A percentile compares a stretch with the other conserved stretches of the same genome.
Evolutionary conservation across 1,140 invertebrate genomes (phyloP).

Genomic region (Lordiphosa stackelbergi): DNA sequence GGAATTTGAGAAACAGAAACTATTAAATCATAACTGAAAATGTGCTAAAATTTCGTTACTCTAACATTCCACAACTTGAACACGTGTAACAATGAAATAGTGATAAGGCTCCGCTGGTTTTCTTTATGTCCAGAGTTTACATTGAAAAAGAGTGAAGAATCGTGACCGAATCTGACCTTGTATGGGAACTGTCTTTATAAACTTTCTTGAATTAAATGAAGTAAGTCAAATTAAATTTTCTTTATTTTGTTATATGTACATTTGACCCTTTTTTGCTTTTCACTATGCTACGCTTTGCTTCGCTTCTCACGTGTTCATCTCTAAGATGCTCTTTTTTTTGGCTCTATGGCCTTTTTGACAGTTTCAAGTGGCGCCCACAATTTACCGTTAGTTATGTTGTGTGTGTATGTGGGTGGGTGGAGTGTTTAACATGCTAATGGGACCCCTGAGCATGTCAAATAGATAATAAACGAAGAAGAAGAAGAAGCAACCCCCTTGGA

Average conservation of each 20-base stretch:
- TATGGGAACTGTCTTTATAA: too few relatives aligned
- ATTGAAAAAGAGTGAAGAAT: too few relatives aligned
- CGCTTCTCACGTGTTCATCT: conserved; percentile 1
- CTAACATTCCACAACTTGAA: neutral
- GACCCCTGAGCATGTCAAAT: conserved; percentile 13
- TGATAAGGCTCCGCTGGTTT: too few relatives aligned
- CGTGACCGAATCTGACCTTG: too few relatives aligned
- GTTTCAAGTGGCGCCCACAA: conserved; percentile 43
- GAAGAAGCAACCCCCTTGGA: conserved; percentile 18
- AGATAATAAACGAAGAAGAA: conserved; percentile 6
- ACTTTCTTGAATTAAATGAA: too few relatives aligned
- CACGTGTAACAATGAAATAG: too few relatives aligned
- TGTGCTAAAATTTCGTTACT: neutral
- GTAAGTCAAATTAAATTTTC: too few relatives aligned
- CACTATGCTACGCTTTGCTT: neutral
- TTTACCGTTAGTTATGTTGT: conserved; percentile 31
- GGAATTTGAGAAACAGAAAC: too few relatives aligned
- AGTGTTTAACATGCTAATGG: conserved; percentile 41
- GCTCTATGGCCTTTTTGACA: conserved; percentile 37
- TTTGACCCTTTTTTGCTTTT: too few relatives aligned
- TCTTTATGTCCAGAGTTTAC: too few relatives aligned
- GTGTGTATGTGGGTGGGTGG: conserved; percentile 22
- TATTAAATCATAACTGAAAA: too few relatives aligned
- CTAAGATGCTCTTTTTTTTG: conserved; percentile 1
- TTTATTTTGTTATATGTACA: too few relatives aligned